phyloP scores from a whole-genome alignment of 2,113 vertebrate species.

The Tricholaema leucomelas region DNA sequence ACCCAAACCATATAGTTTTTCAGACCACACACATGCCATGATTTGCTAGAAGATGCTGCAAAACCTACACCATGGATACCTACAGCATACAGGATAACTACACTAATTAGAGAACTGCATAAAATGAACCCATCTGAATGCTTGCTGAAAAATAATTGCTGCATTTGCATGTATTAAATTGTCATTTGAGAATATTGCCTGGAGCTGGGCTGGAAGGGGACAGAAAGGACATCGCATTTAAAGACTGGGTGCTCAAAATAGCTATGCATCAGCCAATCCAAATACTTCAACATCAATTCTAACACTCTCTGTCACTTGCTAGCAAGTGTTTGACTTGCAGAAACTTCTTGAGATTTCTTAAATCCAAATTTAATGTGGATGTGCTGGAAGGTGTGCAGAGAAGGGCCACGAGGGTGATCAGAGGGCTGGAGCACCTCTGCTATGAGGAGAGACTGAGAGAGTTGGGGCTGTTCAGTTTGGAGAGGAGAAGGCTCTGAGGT shows the following conservation, averaged over 20 bases:
- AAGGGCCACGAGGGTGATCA: too few species aligned
- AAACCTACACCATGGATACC: background rate
- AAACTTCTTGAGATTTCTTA: too few species aligned
- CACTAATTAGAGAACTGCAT: background rate
- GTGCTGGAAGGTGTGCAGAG: too few species aligned
- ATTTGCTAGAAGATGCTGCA: background rate
- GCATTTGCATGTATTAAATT: background rate
- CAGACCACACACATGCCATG: background rate
- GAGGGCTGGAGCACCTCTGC: too few species aligned
- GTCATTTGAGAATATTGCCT: background rate
- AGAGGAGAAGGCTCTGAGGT: too few species aligned
- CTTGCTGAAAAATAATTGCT: conserved; percentile 1
- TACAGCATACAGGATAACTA: background rate
- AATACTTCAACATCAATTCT: background rate
- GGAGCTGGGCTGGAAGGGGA: background rate
- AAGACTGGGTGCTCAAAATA: background rate
- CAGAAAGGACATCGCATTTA: background rate
- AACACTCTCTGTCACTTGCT: too few species aligned
- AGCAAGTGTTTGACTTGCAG: too few species aligned
- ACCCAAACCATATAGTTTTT: background rate
- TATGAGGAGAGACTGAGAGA: too few species aligned
- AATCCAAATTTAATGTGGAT: too few species aligned
- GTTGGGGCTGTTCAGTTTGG: too few species aligned
- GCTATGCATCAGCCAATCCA: background rate
- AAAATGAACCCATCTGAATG: background rate